Evolutionary conservation across 2,888 invertebrate species (phyloP), one percentile per base, ranked within the genome.

Genomic region (Conus canariensis): DNA sequence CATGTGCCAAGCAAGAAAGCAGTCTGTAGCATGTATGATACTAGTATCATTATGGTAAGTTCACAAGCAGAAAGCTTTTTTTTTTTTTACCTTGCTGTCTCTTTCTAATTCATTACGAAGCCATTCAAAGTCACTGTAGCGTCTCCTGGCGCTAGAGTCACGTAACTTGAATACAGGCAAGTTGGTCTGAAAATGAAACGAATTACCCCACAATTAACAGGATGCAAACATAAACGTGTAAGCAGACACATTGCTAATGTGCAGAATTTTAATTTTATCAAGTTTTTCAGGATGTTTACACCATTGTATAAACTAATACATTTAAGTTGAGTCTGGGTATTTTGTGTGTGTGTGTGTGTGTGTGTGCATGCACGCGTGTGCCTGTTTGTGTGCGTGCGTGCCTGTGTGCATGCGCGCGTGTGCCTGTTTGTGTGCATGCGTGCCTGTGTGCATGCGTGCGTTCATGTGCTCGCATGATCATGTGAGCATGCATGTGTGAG

Each of bases 71-170:
- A 45, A 45, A 45, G 45, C 45, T 45, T 45, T 45, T 45, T 45
- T 30, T 60, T 60, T 64, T 22, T 93, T 96, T 96, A 98, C 99
- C 97, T 99, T 99, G 97, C 99, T 99, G 96, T 99, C 99, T 96
- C 99, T 97, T 97, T 99, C 99, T 95, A 99, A 97, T 97, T 99
- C 99, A 96, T 98, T 99, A 97, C 99, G 98, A 93, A 99, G 97
- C 99, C 99, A 99, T 97, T 99, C 99, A 97, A 99, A 99, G 97
- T 99, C 99, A 97, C 99, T 99, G 97, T 99, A 99, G 96, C 99
- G 97, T 96, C 99, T 97, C 95, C 99, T 97, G 7, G 99, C 99
- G 96, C 98, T 98, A 64, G 99, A 99, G 96, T 99, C 99, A 97
- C 99, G 99, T 91, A 99, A 98, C 97, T 99, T 99, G 97, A 99